Percentiles rank a stretch among this genome's conserved stretches.
phyloP scores from a whole-genome alignment of 64 coral and sea anemone species.

The Stichodactyla helianthus region DNA sequence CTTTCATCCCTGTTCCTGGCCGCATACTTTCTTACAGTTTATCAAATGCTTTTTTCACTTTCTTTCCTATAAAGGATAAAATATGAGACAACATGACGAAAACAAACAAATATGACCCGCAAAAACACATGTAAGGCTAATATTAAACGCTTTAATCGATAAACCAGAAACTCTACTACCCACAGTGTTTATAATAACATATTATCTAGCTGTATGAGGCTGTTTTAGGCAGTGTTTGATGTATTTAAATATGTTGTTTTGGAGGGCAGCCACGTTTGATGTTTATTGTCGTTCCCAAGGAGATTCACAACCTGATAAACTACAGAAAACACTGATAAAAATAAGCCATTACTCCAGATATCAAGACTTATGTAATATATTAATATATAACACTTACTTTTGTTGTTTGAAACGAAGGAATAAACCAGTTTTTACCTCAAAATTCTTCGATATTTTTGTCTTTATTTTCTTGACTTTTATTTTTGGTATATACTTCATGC shows the following conservation, averaged over 20 bases:
- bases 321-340: background rate
- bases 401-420: background rate
- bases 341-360: background rate
- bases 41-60: background rate
- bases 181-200: background rate
- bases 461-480: background rate
- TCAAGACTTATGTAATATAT: background rate
- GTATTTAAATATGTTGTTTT: background rate
- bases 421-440: background rate
- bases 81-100: background rate
- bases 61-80: background rate
- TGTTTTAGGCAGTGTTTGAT: background rate
- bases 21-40: conserved; percentile 14
- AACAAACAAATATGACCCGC: background rate
- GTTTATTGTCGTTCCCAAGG: conserved; percentile 24
- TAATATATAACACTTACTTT: background rate
- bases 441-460: background rate
- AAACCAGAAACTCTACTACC: background rate
- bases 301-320: background rate
- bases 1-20: conserved; percentile 45
- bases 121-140: background rate
- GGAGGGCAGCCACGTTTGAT: background rate
- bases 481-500: too few relatives aligned
- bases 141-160: background rate
- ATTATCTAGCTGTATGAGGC: background rate